A percentile compares a stretch with the other conserved stretches of the same genome.
These are phyloP conservation scores for Heliothis subflexa DNA, from an alignment of 1,140 invertebrate genomes.

Conservation along the genomic window DNA sequence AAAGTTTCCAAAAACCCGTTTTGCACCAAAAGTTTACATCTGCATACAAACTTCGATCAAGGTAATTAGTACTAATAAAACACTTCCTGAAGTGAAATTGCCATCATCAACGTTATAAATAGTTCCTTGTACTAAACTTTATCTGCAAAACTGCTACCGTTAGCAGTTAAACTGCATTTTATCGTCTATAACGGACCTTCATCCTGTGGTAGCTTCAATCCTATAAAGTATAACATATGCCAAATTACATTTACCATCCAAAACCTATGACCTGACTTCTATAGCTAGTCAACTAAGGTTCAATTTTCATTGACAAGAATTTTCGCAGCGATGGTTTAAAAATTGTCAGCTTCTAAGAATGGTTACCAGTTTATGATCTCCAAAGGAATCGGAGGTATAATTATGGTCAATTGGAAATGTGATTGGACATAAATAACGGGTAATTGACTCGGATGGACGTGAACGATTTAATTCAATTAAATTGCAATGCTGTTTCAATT, in stretches of 20 bases:
- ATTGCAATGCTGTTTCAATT: slow-evolving; percentile 35
- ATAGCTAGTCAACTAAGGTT: background rate
- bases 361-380: slow-evolving; percentile 55
- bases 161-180: slow-evolving; percentile 44
- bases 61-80: background rate
- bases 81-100: slow-evolving; percentile 29
- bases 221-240: slow-evolving; percentile 43
- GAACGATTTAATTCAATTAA: slow-evolving; percentile 44
- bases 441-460: slow-evolving; percentile 40
- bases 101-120: slow-evolving; percentile 10
- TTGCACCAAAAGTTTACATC: background rate
- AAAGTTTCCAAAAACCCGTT: slow-evolving; percentile 31
- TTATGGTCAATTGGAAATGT: slow-evolving; percentile 48
- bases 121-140: slow-evolving; percentile 38
- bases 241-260: background rate
- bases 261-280: background rate
- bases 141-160: slow-evolving; percentile 43
- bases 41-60: background rate
- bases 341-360: slow-evolving; percentile 40
- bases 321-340: background rate
- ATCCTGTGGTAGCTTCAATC: slow-evolving; percentile 38
- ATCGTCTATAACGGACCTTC: slow-evolving; percentile 42
- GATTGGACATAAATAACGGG: slow-evolving; percentile 47
- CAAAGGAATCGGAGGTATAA: slow-evolving; percentile 54
- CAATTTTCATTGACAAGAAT: background rate